Evolutionary conservation across 2,888 invertebrate genomes (phyloP).

Genomic region (Euclidia mi): DNA sequence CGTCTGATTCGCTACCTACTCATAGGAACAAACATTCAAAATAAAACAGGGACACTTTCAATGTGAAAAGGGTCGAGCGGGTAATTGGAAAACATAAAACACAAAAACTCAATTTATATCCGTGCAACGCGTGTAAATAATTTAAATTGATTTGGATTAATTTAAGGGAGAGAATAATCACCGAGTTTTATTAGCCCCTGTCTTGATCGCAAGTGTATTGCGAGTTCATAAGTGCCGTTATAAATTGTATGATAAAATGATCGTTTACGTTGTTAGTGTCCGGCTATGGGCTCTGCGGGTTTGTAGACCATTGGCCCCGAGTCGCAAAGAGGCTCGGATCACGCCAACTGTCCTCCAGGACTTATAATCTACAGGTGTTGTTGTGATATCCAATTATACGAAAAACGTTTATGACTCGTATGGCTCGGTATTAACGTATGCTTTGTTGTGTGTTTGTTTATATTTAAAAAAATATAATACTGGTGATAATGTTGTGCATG

Average conservation of each 20-base stretch:
- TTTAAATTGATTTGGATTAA: conserved; percentile 75
- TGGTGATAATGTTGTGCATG: too few species aligned
- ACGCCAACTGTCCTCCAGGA: conserved; percentile 53
- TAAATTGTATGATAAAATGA: conserved; percentile 74
- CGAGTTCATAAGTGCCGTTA: conserved; percentile 75
- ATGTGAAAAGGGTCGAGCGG: conserved; percentile 58
- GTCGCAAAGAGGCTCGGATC: conserved; percentile 66
- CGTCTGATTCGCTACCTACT: conserved; percentile 43
- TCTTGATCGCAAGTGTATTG: conserved; percentile 65
- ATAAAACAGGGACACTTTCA: conserved; percentile 56
- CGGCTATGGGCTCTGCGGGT: conserved; percentile 23
- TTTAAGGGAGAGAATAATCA: too few species aligned
- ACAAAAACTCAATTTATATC: conserved; percentile 72
- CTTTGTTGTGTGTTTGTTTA: conserved; percentile 6
- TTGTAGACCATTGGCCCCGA: conserved; percentile 45
- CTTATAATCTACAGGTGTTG: conserved; percentile 64
- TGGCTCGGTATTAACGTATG: conserved; percentile 28
- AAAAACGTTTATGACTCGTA: conserved; percentile 39
- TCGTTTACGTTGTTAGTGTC: conserved; percentile 64
- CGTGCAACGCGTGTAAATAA: conserved; percentile 62
- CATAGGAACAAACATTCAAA: conserved; percentile 51
- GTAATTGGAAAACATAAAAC: conserved; percentile 70
- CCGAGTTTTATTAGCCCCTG: too few species aligned
- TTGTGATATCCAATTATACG: conserved; percentile 64
- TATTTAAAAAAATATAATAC: too few species aligned